These are phyloP conservation scores for Rhinopomastus cyanomelas DNA, from an alignment of 2,113 vertebrate species.

Conservation along the genomic window DNA sequence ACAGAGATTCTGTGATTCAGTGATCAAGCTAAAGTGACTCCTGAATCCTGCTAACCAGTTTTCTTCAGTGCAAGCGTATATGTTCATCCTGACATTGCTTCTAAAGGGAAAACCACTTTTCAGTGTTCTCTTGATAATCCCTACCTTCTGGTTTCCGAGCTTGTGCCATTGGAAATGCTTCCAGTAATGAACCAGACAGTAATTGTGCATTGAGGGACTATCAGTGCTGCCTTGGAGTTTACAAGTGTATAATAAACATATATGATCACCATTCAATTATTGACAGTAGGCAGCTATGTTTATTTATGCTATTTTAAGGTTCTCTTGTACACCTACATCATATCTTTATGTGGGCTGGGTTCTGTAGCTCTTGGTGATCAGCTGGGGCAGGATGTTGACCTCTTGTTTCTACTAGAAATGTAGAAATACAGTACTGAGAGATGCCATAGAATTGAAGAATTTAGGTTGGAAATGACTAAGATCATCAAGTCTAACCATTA, in stretches of 20 bases:
- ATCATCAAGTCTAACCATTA: no score
- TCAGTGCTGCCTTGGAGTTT: not conserved
- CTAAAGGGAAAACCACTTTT: not conserved
- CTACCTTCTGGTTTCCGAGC: not conserved
- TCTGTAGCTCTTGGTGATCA: not conserved
- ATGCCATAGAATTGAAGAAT: not conserved
- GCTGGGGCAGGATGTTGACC: not conserved
- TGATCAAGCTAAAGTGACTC: not conserved
- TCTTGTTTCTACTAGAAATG: not conserved
- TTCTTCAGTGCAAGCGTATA: not conserved
- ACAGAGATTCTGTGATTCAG: no score
- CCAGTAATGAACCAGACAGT: slow-evolving; percentile 2
- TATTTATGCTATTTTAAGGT: not conserved
- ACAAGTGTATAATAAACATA: slow-evolving; percentile 3
- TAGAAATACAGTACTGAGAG: not conserved
- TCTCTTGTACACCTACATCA: not conserved
- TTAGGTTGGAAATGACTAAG: no score
- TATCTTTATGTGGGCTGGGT: not conserved
- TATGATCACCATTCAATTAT: not conserved
- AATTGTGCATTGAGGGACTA: slow-evolving; percentile 38
- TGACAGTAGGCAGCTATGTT: not conserved
- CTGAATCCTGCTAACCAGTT: not conserved
- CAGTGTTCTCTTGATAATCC: slow-evolving; percentile 5
- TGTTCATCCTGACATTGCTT: not conserved
- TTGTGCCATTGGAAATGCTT: not conserved